Evolutionary conservation across 2,888 invertebrate genomes (phyloP), one percentile per base, ranked within the genome.

Genomic region (Drymonia ruficornis): DNA sequence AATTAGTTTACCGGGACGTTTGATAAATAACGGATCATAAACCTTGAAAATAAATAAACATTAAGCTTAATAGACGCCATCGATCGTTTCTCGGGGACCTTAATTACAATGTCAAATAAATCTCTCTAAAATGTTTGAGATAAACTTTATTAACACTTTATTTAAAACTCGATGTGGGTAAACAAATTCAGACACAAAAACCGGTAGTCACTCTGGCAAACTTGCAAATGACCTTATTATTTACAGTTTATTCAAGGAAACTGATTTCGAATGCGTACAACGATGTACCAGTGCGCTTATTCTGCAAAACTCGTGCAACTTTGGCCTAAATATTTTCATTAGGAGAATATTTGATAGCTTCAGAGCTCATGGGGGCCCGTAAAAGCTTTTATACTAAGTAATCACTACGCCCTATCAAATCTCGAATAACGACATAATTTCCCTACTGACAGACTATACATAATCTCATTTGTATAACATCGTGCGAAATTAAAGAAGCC

Each of bases 401-500:
- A 50, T 52, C 43, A 52, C 59, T 31, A 36, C 52, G 56, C 45
- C 43, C 52, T 16, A 63, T 60, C 54, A 53, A 51, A 55, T 40
- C 29, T 50, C 45, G n/a, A 54, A 56, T 53, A 53, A 55, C 46
- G 48, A 53, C 11, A 57, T 52, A 28, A 28, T 46, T 59, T 53
- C 42, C 31, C 50, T 36, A 19, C 19, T 45, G 59, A 49, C 56
- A 49, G 42, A 40, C 47, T 42, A 63, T 52, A 65, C 51, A 62
- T 56, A 70, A 75, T 73, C 65, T 64, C 57, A 72, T 78, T 77
- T 72, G 66, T 72, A 61, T 63, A 72, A 58, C 62, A 69, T 74
- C 69, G 59, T 61, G 59, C 56, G 57, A 75, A 78, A 82, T 81
- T 77, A 80, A 69, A 74, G 67, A 72, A 67, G 60, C 72, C 76